Percentiles rank a stretch among this genome's conserved stretches.
phyloP scores from a whole-genome alignment of 2,113 vertebrate species.

The Myanophis thanlyinensis region DNA sequence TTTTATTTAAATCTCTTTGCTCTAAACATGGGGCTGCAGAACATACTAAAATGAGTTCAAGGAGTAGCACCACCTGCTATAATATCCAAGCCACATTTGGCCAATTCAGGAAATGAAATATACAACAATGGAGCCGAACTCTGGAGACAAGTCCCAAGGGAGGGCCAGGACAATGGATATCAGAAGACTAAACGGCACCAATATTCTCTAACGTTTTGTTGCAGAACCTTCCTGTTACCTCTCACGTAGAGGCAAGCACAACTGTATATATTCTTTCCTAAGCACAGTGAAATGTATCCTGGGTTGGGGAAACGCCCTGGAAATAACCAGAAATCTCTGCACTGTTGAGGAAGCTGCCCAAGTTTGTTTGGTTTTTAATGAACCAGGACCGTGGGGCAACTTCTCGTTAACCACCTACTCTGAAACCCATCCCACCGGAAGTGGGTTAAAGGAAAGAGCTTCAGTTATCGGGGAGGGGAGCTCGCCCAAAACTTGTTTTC shows the following conservation, averaged over 20 bases:
- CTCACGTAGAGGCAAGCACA: neutral
- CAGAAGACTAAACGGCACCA: neutral
- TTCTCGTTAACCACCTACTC: neutral
- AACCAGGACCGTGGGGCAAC: neutral
- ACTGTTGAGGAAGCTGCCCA: too few relatives aligned
- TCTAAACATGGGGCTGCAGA: neutral
- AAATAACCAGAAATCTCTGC: neutral
- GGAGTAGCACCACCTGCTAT: neutral
- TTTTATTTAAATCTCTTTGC: neutral
- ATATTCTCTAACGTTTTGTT: neutral
- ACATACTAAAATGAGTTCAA: neutral
- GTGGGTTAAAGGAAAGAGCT: neutral
- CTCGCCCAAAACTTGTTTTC: neutral
- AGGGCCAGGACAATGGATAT: neutral
- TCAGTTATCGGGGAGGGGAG: neutral
- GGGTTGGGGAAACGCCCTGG: neutral
- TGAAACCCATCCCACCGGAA: neutral
- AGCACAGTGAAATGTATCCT: neutral
- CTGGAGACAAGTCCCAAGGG: neutral
- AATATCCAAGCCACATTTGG: neutral
- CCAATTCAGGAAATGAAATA: neutral
- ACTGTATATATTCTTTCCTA: neutral
- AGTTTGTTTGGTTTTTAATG: neutral
- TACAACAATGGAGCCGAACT: neutral
- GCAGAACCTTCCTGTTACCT: neutral